These are phyloP conservation scores for Anarhynchus alexandrinus DNA, from an alignment of 2,113 vertebrate genomes.

Conservation along the genomic window DNA sequence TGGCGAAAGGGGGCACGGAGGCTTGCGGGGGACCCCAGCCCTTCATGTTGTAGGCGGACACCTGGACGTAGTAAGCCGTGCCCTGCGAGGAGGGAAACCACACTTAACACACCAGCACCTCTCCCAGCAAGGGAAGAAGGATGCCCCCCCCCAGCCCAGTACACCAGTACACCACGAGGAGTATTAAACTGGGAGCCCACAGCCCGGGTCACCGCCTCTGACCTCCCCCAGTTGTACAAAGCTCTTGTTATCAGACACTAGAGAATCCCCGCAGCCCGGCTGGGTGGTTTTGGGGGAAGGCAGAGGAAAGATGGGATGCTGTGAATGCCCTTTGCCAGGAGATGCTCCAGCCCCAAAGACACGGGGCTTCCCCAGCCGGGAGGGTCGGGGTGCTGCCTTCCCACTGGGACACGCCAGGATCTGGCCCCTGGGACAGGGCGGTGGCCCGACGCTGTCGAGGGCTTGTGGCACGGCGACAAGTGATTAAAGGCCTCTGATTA, in stretches of 20 bases:
- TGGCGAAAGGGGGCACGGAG: slow-evolving; percentile 79
- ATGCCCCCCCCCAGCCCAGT: background rate
- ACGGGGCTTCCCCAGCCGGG: background rate
- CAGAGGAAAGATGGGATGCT: background rate
- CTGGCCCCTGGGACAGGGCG: background rate
- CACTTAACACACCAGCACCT: background rate
- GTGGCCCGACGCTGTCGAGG: background rate
- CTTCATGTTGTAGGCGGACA: slow-evolving; percentile 92
- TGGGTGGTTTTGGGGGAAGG: background rate
- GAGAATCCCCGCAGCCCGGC: background rate
- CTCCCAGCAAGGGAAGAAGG: accelerated
- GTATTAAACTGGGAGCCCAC: background rate
- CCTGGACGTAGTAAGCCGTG: slow-evolving; percentile 80
- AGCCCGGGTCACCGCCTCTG: accelerated
- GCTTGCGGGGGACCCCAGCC: slow-evolving; percentile 83
- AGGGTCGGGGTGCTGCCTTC: background rate
- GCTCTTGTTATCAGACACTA: background rate
- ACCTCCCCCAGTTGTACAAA: background rate
- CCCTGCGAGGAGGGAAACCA: slow-evolving; percentile 71
- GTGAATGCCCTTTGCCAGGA: background rate
- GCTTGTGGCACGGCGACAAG: background rate
- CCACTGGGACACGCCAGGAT: accelerated
- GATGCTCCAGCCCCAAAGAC: background rate
- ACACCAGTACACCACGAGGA: background rate
- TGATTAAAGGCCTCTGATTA: slow-evolving; percentile 1